Base-by-base conservation (phyloP, 2,113 vertebrate species). In the Athene noctua region DNA sequence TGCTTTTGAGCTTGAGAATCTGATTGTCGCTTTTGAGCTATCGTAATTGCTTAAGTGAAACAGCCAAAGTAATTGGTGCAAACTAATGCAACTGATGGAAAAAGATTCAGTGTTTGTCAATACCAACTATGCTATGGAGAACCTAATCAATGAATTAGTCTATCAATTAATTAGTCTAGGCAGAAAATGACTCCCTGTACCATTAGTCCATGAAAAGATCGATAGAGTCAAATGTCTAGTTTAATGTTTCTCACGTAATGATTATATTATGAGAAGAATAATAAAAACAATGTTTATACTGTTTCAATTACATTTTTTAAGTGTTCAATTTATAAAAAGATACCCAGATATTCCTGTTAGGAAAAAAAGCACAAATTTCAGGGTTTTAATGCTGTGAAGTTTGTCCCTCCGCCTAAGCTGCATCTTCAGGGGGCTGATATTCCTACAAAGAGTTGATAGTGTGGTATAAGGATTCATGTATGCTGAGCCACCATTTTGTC, bases 141-240 rank as follows among this genome's bases (percentile, higher is more conserved):
- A 96, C 89, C 70, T 89, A 95, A 98, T 99, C 99, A 98, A 99
- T 99, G 98, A 98, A 97, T 98, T 97, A 97, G 98, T 98, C 98
- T 97, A 96, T 99, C 99, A 98, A 98, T 99, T 98, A 98, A 97
- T 98, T 97, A 98, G 98, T 98, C 98, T 97, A 97, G 98, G 97
- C 98, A 98, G 98, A 98, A 99, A 98, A 99, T 99, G 98, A 99
- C 97, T 98, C 97, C 96, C 97, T 97, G 95, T 98, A 98, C 98
- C 80, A 81, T 98, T 98, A 98, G 98, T 96, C 98, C 98, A 98
- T 98, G 98, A 98, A 97, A 98, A 97, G 97, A 99, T 99, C 99
- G 98, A 99, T 99, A 96, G 98, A 99, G 98, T 98, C 98, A 98
- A 98, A 98, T 98, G 98, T 98, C 98, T 97, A 97, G 96, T 97